Percentiles rank a stretch among this genome's conserved stretches.
These are phyloP conservation scores for Galagoides demidoff DNA, from an alignment of 2,797 vertebrate genomes.

Conservation along the genomic window DNA sequence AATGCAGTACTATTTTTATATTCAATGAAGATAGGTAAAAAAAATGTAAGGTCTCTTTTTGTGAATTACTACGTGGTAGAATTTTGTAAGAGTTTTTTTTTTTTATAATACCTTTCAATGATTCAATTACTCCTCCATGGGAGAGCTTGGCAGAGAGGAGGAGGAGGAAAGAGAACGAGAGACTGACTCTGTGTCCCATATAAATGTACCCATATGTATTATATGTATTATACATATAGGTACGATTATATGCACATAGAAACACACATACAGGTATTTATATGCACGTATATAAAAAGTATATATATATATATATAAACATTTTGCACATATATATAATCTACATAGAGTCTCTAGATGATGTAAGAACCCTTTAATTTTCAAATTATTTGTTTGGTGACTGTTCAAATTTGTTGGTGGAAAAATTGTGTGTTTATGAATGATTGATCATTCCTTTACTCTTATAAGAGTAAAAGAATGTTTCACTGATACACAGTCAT, in stretches of 20 bases:
- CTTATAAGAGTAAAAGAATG: background rate
- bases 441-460: background rate
- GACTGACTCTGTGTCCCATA: background rate
- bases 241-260: no score
- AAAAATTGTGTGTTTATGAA: background rate
- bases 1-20: background rate
- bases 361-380: background rate
- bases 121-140: background rate
- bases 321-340: background rate
- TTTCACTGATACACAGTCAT: background rate
- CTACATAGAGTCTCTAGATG: background rate
- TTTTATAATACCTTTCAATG: background rate
- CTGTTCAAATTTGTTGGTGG: background rate
- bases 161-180: background rate
- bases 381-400: slow-evolving; percentile 15
- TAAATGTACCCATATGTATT: background rate
- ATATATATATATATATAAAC: background rate
- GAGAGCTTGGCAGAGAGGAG: background rate
- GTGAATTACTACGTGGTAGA: slow-evolving; percentile 26
- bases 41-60: background rate
- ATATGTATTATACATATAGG: background rate
- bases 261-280: background rate
- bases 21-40: background rate
- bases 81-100: background rate
- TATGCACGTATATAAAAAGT: background rate